Evolutionary conservation across 2,797 vertebrate species (phyloP), one percentile per base, ranked within the genome.

Genomic region (Pseudochaenichthys georgianus): DNA sequence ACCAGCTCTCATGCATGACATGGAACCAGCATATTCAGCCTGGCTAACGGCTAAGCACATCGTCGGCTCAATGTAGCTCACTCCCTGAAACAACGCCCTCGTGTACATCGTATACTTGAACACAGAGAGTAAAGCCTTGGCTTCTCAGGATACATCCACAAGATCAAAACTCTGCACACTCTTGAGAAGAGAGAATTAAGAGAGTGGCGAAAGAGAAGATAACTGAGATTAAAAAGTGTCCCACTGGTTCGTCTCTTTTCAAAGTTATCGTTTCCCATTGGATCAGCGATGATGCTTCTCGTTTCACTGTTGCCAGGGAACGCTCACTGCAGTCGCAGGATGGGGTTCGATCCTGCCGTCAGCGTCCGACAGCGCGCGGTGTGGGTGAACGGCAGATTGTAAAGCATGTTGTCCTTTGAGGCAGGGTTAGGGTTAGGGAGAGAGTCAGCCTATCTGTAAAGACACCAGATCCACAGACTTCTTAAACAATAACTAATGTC

Each of bases 401-500:
- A 13, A 31, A 54, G 21, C 34, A 38, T 13, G 28, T 45, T 10
- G 23, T 31, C 23, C 0, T 2, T 13, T 23, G 9, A 53, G 34
- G 21, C 2, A n/a, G n/a, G n/a, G n/a, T n/a, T n/a, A n/a, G n/a
- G n/a, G n/a, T n/a, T n/a, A n/a, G n/a, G n/a, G n/a, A 19, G 51
- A 12, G 21, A 23, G 43, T 64, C 43, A 19, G 12, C 13, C 10
- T 47, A 77, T 74, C 66, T 80, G 43, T 46, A 53, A 64, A 71
- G 48, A 68, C 4, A 2, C 9, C 2, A 1, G 64, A 74, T 81
- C 72, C 38, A 3, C 42, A 46, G 6, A 61, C 70, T 55, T 77
- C 70, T 78, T 58, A 42, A 53, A 71, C 38, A 65, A 52, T 61
- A 73, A 78, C 78, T 73, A 50, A 70, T 46, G 71, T 31, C 51